Percentiles rank a stretch among this genome's conserved stretches.
phyloP scores from a whole-genome alignment of 2,113 vertebrate genomes.

The Irena cyanogastra region DNA sequence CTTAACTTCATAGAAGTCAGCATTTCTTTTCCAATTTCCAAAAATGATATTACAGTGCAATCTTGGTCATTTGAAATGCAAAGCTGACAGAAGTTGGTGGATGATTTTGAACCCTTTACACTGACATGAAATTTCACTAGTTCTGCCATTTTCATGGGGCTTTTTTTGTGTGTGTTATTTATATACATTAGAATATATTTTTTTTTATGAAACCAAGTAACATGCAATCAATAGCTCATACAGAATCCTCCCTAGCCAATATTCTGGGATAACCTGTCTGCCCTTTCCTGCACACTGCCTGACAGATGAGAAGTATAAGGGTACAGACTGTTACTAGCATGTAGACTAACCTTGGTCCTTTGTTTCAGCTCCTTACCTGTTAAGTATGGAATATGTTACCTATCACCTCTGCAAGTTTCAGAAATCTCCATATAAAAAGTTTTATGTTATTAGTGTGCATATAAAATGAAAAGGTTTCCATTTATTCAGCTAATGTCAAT shows the following conservation, averaged over 20 bases:
- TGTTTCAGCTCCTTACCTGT: neutral
- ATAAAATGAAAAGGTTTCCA: neutral
- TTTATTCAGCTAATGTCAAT: neutral
- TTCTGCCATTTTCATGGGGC: neutral
- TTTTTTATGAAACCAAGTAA: neutral
- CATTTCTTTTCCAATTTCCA: neutral
- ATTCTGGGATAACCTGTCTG: neutral
- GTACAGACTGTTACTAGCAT: neutral
- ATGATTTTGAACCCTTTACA: neutral
- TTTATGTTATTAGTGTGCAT: neutral
- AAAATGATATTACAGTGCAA: neutral
- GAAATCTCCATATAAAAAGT: neutral
- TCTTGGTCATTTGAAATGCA: neutral
- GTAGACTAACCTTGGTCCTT: neutral
- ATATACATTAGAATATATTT: neutral
- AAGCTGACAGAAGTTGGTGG: neutral
- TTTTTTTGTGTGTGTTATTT: neutral
- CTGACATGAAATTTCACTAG: neutral
- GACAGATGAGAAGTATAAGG: neutral
- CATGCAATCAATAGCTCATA: neutral
- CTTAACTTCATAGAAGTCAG: neutral
- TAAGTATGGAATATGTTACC: neutral
- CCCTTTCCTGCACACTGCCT: neutral
- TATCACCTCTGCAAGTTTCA: neutral
- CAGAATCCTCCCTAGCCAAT: neutral